Evolutionary conservation across 1,140 invertebrate genomes (phyloP).

Genomic region (Danaus plexippus): DNA sequence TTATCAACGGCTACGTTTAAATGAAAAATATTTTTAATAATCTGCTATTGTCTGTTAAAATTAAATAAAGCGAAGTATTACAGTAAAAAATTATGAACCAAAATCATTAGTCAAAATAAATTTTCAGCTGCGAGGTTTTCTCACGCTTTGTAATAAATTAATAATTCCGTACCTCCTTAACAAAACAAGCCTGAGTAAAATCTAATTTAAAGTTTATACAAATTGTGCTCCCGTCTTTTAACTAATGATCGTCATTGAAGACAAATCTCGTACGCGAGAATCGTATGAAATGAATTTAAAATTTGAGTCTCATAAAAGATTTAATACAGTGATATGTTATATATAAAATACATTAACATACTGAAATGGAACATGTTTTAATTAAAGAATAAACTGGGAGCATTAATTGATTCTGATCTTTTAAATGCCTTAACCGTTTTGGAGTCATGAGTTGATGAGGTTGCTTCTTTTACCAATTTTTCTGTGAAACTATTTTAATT

Average conservation of each 20-base stretch:
- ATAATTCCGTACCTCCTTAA: conserved; percentile 24
- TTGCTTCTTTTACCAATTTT: conserved; percentile 47
- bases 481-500: conserved; percentile 66
- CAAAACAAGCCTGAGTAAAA: conserved; percentile 22
- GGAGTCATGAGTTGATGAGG: conserved; percentile 34
- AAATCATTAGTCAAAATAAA: conserved; percentile 22
- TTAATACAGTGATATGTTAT: conserved; percentile 4
- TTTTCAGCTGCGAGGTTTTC: conserved; percentile 20
- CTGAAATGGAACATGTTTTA: conserved; percentile 8
- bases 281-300: conserved; percentile 15
- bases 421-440: conserved; percentile 31
- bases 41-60: background rate
- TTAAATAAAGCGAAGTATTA: conserved; percentile 7
- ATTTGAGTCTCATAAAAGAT: conserved; percentile 8
- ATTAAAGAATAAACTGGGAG: conserved; percentile 21
- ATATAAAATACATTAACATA: background rate
- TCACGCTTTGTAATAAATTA: conserved; percentile 24
- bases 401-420: conserved; percentile 24
- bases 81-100: conserved; percentile 12
- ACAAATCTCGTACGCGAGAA: conserved; percentile 17
- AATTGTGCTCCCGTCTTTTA: conserved; percentile 23
- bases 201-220: conserved; percentile 25
- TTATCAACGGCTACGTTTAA: too few relatives aligned
- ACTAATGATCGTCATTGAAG: conserved; percentile 23
- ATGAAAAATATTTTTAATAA: too few relatives aligned